Evolutionary conservation across 37 sponge, comb jelly and placozoan genomes (phyloP), one percentile per base, ranked within the genome.

Genomic region (Halichondria panicea): DNA sequence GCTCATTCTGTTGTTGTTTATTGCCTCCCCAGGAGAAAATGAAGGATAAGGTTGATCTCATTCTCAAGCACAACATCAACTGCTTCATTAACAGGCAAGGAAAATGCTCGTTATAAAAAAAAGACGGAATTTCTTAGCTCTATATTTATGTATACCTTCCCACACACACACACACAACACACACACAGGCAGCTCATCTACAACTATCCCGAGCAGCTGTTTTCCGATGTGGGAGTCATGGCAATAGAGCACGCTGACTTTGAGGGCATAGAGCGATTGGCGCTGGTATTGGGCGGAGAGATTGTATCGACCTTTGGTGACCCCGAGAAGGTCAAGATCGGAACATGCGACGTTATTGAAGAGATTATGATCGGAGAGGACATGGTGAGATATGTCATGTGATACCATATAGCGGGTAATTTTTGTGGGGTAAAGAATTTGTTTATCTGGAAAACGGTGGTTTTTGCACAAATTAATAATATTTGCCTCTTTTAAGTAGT

Each of bases 211-310:
- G 99, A 98, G 75, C 99, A 98, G 92, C 87, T 98, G 89, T 98
- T 98, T 80, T 91, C 95, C 37, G 99, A 98, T 85, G 91, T 86
- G 21, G 94, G 94, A 1, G 87, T 95, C 55, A 98, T 95, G 95
- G 99, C 99, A 43, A 98, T 98, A 41, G 99, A 98, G 77, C 99
- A 98, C 77, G 99, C 99, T 62, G 99, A 98, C 84, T 98, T 98
- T 85, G 99, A 98, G 43, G 99, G 99, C 12, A 85, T 98, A 31
- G 99, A 98, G 80, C 73, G 92, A 64, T 73, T 98, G 46, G 88
- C 96, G 12, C 80, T 87, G 15, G 99, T 95, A 3, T 64, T 91
- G 6, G 97, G 91, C 15, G 99, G 96, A 37, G 99, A 98, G 63
- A 98, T 98, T 25, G 94, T 95, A n/a, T 95, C 95, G n/a, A 98